A percentile compares a stretch with the other conserved stretches of the same genome.
phyloP scores from a whole-genome alignment of 2,888 invertebrate species.

The Mesopsocus fuscifrons region DNA sequence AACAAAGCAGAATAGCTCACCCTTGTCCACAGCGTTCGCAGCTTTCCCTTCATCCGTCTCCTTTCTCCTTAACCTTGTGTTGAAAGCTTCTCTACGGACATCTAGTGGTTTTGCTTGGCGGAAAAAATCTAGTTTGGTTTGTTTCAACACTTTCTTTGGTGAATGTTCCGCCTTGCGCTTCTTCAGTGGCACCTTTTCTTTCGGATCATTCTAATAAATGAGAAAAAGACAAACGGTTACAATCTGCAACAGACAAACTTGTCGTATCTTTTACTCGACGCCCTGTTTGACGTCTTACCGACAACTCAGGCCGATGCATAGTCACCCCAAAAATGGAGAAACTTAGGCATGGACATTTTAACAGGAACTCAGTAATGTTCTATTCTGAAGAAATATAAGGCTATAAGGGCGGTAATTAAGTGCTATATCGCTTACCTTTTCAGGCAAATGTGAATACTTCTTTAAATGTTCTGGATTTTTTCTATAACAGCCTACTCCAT shows the following conservation, averaged over 20 bases:
- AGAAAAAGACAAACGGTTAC: too few species aligned
- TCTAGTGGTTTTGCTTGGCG: neutral
- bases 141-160: neutral
- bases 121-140: conserved; percentile 1
- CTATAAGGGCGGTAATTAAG: too few species aligned
- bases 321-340: too few species aligned
- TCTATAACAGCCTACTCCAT: conserved; percentile 62
- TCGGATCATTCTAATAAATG: too few species aligned
- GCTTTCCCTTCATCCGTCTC: neutral
- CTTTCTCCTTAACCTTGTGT: neutral
- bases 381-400: too few species aligned
- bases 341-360: too few species aligned
- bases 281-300: conserved; percentile 4
- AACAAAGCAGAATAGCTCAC: neutral
- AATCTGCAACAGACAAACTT: too few species aligned
- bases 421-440: too few species aligned
- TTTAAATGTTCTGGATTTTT: conserved; percentile 52
- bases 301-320: too few species aligned
- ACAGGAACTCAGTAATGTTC: too few species aligned
- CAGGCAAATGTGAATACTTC: conserved; percentile 55
- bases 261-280: neutral
- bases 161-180: neutral
- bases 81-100: neutral
- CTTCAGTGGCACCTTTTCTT: neutral
- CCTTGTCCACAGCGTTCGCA: neutral